These are phyloP conservation scores for Sprattus sprattus DNA, from an alignment of 2,113 vertebrate genomes.

Conservation along the genomic window DNA sequence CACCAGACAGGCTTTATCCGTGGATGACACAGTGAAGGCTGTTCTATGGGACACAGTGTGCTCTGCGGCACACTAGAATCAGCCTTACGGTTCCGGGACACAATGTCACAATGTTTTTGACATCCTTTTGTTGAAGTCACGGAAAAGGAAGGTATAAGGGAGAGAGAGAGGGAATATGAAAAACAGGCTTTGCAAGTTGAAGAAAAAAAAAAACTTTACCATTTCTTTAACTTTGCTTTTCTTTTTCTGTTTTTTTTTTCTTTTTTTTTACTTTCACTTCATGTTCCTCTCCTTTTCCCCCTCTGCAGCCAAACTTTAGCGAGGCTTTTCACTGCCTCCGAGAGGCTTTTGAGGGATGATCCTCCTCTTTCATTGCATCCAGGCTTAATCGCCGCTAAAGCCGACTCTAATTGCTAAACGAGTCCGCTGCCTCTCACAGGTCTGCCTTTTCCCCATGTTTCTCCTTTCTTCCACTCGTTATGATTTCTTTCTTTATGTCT, in stretches of 20 bases:
- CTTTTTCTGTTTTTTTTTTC: constrained; percentile 43
- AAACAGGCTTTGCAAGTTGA: background rate
- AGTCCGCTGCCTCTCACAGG: constrained; percentile 3
- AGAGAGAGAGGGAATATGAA: background rate
- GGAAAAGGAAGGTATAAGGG: background rate
- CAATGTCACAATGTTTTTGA: background rate
- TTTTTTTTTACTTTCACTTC: background rate
- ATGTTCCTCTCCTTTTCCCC: background rate
- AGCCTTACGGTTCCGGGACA: background rate
- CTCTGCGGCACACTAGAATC: background rate
- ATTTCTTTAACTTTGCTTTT: constrained; percentile 2
- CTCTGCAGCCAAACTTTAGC: constrained; percentile 22
- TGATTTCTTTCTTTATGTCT: background rate
- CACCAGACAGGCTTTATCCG: background rate
- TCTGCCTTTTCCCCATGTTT: background rate
- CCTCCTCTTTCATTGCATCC: constrained; percentile 36
- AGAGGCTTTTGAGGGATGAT: constrained; percentile 55
- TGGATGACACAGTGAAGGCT: background rate
- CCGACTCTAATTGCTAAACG: constrained; percentile 37
- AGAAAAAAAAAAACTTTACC: background rate
- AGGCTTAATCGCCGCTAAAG: constrained; percentile 52
- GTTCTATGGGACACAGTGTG: background rate
- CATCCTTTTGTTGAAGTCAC: background rate
- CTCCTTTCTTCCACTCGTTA: constrained; percentile 11
- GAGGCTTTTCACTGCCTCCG: constrained; percentile 45